Percentiles rank a stretch among this genome's conserved stretches.
phyloP scores from a whole-genome alignment of 1,140 invertebrate genomes.

The Pararge aegeria region DNA sequence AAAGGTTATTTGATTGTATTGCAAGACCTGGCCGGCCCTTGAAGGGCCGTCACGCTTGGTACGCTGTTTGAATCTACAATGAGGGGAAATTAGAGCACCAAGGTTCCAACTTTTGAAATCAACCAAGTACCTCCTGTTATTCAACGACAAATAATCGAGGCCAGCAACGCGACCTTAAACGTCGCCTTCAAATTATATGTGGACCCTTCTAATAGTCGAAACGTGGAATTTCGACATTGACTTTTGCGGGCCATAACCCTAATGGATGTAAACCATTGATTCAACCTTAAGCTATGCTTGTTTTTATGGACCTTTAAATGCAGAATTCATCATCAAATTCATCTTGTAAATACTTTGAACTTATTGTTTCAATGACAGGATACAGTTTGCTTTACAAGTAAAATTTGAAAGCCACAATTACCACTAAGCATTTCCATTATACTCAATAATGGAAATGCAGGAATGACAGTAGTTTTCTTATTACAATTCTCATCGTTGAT shows the following conservation, averaged over 20 bases:
- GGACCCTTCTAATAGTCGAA: constrained; percentile 71
- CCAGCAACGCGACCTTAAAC: constrained; percentile 63
- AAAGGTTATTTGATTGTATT: constrained; percentile 47
- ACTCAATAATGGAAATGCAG: no score
- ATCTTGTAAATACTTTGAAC: no score
- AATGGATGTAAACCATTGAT: constrained; percentile 26
- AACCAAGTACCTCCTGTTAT: constrained; percentile 55
- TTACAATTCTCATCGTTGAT: not conserved
- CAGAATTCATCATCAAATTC: no score
- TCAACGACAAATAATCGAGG: constrained; percentile 62
- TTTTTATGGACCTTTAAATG: no score
- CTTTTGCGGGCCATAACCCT: constrained; percentile 57
- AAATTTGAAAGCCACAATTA: no score
- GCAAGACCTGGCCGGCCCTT: constrained; percentile 56
- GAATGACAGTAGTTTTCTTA: not conserved
- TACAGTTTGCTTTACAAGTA: no score
- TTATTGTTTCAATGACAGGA: no score
- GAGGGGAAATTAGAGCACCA: constrained; percentile 76
- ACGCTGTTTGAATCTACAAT: constrained; percentile 75
- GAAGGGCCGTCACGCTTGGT: constrained; percentile 65
- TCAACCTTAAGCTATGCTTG: not conserved
- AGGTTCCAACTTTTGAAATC: constrained; percentile 76
- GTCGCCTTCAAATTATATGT: constrained; percentile 64
- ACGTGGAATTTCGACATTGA: constrained; percentile 65
- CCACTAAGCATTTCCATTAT: no score